Conservation (phyloP, 1,140 invertebrate species). For the Andrena cerasifolii region DNA sequence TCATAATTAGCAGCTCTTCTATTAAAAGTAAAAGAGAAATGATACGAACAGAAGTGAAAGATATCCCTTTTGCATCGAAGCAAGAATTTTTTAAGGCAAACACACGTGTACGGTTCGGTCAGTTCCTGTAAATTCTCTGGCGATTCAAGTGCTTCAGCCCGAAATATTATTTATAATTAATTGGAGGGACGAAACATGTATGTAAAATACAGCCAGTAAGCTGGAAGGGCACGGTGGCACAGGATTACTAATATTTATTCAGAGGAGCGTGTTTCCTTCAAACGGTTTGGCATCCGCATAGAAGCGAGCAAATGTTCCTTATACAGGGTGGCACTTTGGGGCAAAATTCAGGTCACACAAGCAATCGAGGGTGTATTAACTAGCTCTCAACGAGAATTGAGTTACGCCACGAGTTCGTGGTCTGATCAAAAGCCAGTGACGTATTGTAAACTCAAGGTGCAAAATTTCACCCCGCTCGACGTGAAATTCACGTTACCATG, state of each 20-base stretch:
- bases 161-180: too few species aligned
- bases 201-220: too few species aligned
- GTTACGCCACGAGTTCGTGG: conserved; percentile 53
- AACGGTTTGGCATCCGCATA: conserved; percentile 42
- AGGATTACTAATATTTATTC: conserved; percentile 33
- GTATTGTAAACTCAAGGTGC: conserved; percentile 52
- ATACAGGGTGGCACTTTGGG: conserved; percentile 54
- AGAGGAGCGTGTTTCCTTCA: conserved; percentile 33
- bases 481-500: conserved; percentile 10
- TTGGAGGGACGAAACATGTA: too few species aligned
- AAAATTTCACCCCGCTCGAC: conserved; percentile 44
- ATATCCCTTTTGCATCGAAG: too few species aligned
- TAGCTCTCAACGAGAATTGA: conserved; percentile 63
- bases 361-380: conserved; percentile 65
- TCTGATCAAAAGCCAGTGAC: conserved; percentile 55
- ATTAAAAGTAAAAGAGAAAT: too few species aligned
- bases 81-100: too few species aligned
- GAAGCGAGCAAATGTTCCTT: conserved; percentile 51
- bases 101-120: too few species aligned
- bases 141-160: too few species aligned
- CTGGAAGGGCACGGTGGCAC: too few species aligned
- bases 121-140: too few species aligned
- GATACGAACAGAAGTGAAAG: too few species aligned
- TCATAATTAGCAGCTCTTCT: too few species aligned
- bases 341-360: conserved; percentile 64